A percentile compares a stretch with the other conserved stretches of the same genome.
Conservation (phyloP, 1,140 invertebrate genomes). For the Pseudomyrmex pallidus region DNA sequence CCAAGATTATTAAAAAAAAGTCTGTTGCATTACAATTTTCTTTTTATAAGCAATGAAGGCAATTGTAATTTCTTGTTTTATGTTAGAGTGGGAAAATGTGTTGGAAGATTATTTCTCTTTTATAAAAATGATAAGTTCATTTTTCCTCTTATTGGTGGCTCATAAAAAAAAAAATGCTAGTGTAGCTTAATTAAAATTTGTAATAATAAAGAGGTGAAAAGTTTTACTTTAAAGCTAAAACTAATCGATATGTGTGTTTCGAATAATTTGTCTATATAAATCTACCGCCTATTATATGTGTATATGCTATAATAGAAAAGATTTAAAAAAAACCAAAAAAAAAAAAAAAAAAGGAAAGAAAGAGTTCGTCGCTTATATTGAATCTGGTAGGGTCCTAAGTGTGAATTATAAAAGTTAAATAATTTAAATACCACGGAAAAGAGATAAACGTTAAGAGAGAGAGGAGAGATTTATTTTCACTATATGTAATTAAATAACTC, state of each 20-base stretch:
- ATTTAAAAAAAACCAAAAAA: background rate
- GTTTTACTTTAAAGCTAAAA: background rate
- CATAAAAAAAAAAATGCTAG: constrained; percentile 11
- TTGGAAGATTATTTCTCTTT: background rate
- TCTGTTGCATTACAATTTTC: background rate
- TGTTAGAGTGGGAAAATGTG: background rate
- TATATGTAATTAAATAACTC: constrained; percentile 53
- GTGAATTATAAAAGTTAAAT: constrained; percentile 66
- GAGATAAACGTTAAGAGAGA: constrained; percentile 73
- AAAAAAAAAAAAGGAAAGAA: constrained; percentile 26
- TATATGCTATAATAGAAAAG: constrained; percentile 3
- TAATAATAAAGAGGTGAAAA: too few relatives aligned
- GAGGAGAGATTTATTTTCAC: constrained; percentile 79
- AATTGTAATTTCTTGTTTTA: background rate
- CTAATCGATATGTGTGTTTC: background rate
- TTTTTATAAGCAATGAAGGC: background rate
- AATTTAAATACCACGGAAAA: constrained; percentile 65
- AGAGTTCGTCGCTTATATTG: constrained; percentile 49
- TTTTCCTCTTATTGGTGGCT: background rate
- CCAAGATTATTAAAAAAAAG: background rate
- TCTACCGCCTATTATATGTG: background rate
- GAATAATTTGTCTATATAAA: background rate
- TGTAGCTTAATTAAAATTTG: background rate
- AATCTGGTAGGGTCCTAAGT: constrained; percentile 54
- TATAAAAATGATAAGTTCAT: background rate